Evolutionary conservation across 1,140 invertebrate genomes (phyloP).

Genomic region (Rhopalosiphum maidis): DNA sequence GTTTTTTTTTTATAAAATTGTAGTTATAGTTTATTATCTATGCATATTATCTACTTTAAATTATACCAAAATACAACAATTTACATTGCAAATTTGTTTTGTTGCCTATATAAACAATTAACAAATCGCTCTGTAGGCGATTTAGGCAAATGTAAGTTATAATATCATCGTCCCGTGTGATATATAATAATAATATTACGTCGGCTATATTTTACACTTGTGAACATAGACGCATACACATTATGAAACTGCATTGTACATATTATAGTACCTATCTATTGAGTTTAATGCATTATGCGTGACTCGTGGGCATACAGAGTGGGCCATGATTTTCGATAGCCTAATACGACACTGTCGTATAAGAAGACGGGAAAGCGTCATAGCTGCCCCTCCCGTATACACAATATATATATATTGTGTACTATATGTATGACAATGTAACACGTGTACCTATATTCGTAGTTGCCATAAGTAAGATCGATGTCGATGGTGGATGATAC

Average conservation of each 20-base stretch:
- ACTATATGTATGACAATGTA: too few relatives aligned
- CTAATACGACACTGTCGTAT: background rate
- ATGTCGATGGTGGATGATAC: background rate
- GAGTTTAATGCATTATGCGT: too few relatives aligned
- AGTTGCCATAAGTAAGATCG: background rate
- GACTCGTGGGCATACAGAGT: background rate
- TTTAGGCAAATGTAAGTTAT: too few relatives aligned
- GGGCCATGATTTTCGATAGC: background rate
- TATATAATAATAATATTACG: background rate
- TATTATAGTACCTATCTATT: too few relatives aligned
- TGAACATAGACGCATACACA: too few relatives aligned
- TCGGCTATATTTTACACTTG: too few relatives aligned
- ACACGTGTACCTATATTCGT: background rate
- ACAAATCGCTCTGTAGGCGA: background rate
- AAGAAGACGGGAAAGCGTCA: background rate
- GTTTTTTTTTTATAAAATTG: background rate
- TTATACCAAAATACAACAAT: background rate
- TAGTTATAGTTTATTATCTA: background rate
- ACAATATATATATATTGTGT: too few relatives aligned
- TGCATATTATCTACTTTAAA: background rate
- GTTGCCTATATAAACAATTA: background rate
- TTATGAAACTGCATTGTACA: too few relatives aligned
- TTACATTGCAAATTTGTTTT: background rate
- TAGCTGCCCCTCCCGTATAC: too few relatives aligned
- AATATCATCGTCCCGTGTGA: too few relatives aligned